Conservation (phyloP, 2,113 vertebrate genomes). For the Odontophorus gujanensis region DNA sequence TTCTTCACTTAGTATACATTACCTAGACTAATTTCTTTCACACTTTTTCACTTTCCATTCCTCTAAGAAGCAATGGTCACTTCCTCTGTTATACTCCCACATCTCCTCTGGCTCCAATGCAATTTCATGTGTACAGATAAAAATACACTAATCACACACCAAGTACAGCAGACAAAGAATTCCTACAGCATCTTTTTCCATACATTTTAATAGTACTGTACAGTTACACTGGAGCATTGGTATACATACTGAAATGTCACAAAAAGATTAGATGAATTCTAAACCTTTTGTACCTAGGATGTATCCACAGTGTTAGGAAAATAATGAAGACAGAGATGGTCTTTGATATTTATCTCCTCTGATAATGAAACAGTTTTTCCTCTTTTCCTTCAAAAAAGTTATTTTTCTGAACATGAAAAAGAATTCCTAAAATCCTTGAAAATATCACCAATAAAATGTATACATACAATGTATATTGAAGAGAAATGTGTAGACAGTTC, state of each 20-base stretch:
- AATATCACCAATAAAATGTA: neutral
- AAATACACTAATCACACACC: neutral
- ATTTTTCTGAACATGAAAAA: neutral
- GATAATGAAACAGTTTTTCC: neutral
- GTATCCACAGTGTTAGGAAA: neutral
- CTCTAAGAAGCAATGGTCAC: neutral
- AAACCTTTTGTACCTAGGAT: neutral
- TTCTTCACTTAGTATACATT: neutral
- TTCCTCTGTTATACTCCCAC: neutral
- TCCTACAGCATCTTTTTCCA: neutral
- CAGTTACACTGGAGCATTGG: neutral
- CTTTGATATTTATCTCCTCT: neutral
- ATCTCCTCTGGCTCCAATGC: neutral
- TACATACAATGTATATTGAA: neutral
- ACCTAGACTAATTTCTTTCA: neutral
- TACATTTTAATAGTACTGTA: neutral
- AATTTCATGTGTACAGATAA: neutral
- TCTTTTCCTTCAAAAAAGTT: neutral
- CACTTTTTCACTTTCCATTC: neutral
- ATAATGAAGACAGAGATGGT: neutral
- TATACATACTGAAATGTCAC: neutral
- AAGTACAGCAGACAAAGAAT: neutral
- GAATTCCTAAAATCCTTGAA: neutral
- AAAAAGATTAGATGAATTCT: neutral
- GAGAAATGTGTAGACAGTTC: neutral